A percentile compares a stretch with the other conserved stretches of the same genome.
Conservation (phyloP, 2,888 invertebrate genomes). For the Melolontha melolontha region DNA sequence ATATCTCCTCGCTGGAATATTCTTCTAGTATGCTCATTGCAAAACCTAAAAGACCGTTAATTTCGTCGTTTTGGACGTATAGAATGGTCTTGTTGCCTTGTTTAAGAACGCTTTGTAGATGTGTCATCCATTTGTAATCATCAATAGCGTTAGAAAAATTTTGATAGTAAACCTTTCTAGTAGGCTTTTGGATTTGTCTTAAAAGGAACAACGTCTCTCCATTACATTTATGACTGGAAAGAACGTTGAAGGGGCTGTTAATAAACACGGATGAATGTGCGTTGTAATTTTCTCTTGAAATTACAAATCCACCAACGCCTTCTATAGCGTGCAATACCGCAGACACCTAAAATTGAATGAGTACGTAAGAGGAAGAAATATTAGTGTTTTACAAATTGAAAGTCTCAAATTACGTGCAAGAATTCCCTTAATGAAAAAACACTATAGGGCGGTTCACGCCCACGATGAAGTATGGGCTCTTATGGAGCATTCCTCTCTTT, state of each 20-base stretch:
- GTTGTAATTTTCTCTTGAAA: constrained; percentile 30
- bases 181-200: not conserved
- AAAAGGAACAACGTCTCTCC: constrained; percentile 37
- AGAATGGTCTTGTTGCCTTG: constrained; percentile 68
- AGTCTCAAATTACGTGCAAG: too few relatives aligned
- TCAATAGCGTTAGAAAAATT: not conserved
- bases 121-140: constrained; percentile 21
- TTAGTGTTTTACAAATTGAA: too few relatives aligned
- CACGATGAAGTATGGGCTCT: too few relatives aligned
- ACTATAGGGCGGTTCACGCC: too few relatives aligned
- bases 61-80: constrained; percentile 71
- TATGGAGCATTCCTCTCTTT: too few relatives aligned
- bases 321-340: constrained; percentile 5
- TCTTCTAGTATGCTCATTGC: constrained; percentile 88
- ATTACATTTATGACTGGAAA: constrained; percentile 8
- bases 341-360: constrained; percentile 14
- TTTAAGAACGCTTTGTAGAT: constrained; percentile 48
- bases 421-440: too few relatives aligned
- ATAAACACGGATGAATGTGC: constrained; percentile 11
- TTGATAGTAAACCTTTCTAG: not conserved
- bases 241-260: not conserved
- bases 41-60: constrained; percentile 87
- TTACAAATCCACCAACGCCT: constrained; percentile 33
- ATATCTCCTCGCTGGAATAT: constrained; percentile 69
- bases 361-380: too few relatives aligned